These are phyloP conservation scores for Sinella curviseta DNA, from an alignment of 1,140 invertebrate species.

Conservation along the genomic window DNA sequence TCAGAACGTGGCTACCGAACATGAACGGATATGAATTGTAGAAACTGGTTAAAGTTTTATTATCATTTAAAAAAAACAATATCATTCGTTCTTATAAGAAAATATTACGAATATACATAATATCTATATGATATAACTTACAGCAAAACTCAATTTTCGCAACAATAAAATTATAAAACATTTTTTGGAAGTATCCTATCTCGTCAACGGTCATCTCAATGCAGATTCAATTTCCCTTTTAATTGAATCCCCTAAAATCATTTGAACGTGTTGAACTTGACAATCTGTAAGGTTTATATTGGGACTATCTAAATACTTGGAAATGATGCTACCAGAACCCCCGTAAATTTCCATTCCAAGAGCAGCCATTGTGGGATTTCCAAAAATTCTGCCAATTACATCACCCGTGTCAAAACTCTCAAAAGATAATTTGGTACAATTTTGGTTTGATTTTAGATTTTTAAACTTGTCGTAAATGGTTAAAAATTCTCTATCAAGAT, in stretches of 20 bases:
- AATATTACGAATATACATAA: too few relatives aligned
- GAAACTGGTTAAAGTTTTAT: too few relatives aligned
- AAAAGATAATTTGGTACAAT: not conserved
- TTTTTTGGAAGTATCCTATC: not conserved
- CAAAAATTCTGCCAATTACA: not conserved
- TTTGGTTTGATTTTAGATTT: not conserved
- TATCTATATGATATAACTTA: too few relatives aligned
- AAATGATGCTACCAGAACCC: not conserved
- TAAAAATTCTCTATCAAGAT: not conserved
- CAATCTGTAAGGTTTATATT: not conserved
- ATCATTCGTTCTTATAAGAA: too few relatives aligned
- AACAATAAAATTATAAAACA: not conserved
- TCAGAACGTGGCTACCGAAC: too few relatives aligned
- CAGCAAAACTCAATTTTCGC: not conserved
- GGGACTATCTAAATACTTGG: not conserved
- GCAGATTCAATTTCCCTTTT: not conserved
- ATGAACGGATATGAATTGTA: too few relatives aligned
- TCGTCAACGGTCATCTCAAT: not conserved
- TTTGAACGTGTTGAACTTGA: not conserved
- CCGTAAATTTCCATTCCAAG: not conserved
- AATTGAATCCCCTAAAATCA: not conserved
- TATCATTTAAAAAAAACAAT: too few relatives aligned
- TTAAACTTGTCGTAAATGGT: not conserved
- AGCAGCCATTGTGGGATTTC: not conserved
- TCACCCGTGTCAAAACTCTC: not conserved